Conservation (phyloP, 2,113 vertebrate species). For the Poeciliopsis prolifica region DNA sequence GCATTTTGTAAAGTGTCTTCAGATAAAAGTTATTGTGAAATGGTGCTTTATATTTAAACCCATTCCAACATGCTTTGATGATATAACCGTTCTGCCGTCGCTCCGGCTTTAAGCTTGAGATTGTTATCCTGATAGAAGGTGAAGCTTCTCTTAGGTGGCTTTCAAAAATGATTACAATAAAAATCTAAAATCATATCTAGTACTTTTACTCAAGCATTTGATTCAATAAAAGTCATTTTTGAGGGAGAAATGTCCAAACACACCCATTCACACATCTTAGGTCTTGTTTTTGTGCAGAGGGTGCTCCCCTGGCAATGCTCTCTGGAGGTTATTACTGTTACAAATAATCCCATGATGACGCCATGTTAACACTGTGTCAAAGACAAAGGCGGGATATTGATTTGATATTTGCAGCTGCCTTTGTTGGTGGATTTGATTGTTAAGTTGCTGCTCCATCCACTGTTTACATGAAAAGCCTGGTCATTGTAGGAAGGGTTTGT, state of each 20-base stretch:
- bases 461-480: conserved; percentile 35
- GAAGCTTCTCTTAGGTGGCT: too few relatives aligned
- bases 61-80: too few relatives aligned
- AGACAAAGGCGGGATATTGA: conserved; percentile 62
- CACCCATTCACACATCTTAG: not conserved
- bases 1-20: not conserved
- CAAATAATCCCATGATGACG: conserved; percentile 72
- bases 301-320: conserved; percentile 21
- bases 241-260: not conserved
- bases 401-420: conserved; percentile 48
- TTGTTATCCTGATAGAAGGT: too few relatives aligned
- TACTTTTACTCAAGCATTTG: not conserved
- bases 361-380: conserved; percentile 55
- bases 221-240: too few relatives aligned
- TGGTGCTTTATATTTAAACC: not conserved
- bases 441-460: conserved; percentile 44
- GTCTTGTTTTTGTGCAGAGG: conserved; percentile 45
- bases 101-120: too few relatives aligned
- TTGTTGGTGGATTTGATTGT: conserved; percentile 12
- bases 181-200: not conserved
- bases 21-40: not conserved
- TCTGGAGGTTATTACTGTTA: conserved; percentile 62
- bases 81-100: too few relatives aligned
- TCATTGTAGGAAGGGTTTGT: conserved; percentile 63
- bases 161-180: not conserved